Base-by-base conservation (phyloP, 2,113 vertebrate species). In the Cyanoliseus patagonus region DNA sequence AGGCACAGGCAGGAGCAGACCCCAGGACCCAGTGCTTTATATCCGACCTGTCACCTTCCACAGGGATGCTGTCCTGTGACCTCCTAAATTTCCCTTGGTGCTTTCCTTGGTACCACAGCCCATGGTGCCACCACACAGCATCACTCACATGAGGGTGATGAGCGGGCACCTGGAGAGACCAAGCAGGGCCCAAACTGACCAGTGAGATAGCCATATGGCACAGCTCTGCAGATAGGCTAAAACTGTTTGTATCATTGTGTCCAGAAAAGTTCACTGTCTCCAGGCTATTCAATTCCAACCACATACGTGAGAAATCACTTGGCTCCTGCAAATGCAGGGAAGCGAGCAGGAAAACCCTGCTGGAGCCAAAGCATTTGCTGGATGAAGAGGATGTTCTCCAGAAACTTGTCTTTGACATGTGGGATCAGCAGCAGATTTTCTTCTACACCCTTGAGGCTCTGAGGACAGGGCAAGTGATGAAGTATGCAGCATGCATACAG, bases 171-270 rank as follows among this genome's bases (percentile, higher is more conserved):
- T 24, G 33, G 20, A 42, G 19, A 55, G 19, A 17, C 25, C 25
- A 41, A 44, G 31, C 35, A 39, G n/a, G 17, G 11, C 7, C 7
- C 7, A 44, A 0, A 6, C 49, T 51, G 55, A 6, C 16, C 77
- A 39, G 27, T 0, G 7, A 53, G 79, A 41, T 10, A 10, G 7
- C 31, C n/a, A 19, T 13, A n/a, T 2, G 3, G 22, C 11, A 53
- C n/a, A 66, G 30, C 52, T 79, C 49, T 55, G 42, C 10, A 57
- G 42, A 76, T 2, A 20, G 35, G 33, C 28, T 76, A 9, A 57
- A 64, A 8, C 3, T 23, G 9, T 11, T 19, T 16, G 3, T 10
- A 35, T 7, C 37, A 31, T 17, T 17, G 69, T 18, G 49, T 47
- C 35, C 77, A 55, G 41, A 68, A 49, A 79, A 19, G 16, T 55